These are phyloP conservation scores for Macrotis lagotis DNA, from an alignment of 2,113 vertebrate genomes.

Conservation along the genomic window DNA sequence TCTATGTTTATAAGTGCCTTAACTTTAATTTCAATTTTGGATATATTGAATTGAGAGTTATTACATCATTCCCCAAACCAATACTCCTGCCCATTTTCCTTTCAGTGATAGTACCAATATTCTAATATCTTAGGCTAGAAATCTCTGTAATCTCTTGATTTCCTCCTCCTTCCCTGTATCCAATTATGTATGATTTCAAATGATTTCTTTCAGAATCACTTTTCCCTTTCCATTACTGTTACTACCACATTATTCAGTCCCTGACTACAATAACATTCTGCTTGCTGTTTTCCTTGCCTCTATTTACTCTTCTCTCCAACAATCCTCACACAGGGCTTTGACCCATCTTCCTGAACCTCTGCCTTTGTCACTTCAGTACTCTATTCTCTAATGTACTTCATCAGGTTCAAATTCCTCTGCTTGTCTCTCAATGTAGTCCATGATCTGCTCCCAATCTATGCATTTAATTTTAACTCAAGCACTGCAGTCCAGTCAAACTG, in stretches of 20 bases:
- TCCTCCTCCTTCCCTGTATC: neutral
- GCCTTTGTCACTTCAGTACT: neutral
- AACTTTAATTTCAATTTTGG: neutral
- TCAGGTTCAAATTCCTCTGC: neutral
- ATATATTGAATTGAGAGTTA: neutral
- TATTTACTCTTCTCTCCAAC: neutral
- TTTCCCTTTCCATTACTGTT: neutral
- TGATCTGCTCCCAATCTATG: neutral
- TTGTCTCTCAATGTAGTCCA: neutral
- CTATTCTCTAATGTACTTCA: neutral
- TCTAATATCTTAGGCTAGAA: neutral
- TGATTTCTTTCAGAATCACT: neutral
- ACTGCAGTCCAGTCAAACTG: neutral
- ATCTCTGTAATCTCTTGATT: neutral
- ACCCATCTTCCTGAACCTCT: neutral
- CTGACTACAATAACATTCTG: neutral
- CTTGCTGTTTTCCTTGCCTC: neutral
- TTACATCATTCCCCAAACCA: neutral
- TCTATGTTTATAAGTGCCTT: neutral
- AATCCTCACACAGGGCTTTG: neutral
- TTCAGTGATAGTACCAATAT: neutral
- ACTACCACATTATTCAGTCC: neutral
- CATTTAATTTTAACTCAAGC: neutral
- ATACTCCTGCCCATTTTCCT: neutral
- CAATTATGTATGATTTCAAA: neutral